Conservation (phyloP, 2,797 vertebrate genomes). For the Tenualosa ilisha region DNA sequence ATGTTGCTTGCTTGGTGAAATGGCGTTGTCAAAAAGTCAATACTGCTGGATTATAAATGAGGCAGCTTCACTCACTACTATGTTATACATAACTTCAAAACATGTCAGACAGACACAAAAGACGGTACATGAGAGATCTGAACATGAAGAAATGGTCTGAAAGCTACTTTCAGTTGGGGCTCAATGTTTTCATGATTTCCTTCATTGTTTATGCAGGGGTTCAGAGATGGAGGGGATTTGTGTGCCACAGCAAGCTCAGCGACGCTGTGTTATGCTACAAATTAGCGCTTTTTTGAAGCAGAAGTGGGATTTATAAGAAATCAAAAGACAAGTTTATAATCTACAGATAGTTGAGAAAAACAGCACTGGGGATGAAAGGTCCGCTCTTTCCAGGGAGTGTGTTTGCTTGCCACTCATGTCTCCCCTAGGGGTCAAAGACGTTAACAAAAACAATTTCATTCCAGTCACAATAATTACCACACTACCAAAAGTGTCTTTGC, state of each 20-base stretch:
- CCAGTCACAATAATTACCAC: conserved; percentile 48
- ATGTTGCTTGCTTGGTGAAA: not conserved
- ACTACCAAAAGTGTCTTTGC: conserved; percentile 37
- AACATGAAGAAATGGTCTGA: not conserved
- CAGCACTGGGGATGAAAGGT: conserved; percentile 6
- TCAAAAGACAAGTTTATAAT: conserved; percentile 5
- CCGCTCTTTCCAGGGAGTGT: not conserved
- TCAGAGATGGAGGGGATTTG: not conserved
- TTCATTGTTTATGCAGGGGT: not conserved
- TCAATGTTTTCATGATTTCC: not conserved
- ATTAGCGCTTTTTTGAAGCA: not conserved
- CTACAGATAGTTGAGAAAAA: not conserved
- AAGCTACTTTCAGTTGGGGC: not conserved
- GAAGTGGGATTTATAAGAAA: not conserved
- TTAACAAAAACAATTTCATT: conserved; percentile 53
- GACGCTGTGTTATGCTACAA: not conserved
- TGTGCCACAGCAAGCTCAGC: not conserved
- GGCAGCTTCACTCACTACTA: not conserved
- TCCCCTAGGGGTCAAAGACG: conserved; percentile 23
- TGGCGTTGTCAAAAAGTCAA: not conserved
- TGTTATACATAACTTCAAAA: not conserved
- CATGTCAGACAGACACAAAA: not conserved
- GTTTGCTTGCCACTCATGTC: not conserved
- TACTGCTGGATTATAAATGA: not conserved
- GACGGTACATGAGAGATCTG: not conserved